Evolutionary conservation across 2,797 vertebrate genomes (phyloP).

Genomic region (Pogonophryne albipinna): DNA sequence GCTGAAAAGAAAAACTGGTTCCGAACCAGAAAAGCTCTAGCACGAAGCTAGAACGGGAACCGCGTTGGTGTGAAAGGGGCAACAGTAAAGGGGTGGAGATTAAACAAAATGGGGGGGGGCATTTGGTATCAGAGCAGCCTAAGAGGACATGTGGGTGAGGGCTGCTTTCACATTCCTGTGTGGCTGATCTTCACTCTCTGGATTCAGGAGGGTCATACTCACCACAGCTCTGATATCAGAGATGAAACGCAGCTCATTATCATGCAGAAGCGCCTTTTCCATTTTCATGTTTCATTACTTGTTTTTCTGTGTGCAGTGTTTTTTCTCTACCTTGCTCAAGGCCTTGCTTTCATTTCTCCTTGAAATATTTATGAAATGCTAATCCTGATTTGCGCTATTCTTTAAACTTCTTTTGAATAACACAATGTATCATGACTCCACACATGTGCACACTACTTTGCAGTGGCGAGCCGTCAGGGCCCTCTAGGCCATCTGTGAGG

Average conservation of each 20-base stretch:
- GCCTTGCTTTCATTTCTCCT: constrained; percentile 32
- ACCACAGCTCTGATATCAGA: neutral
- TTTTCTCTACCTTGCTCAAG: constrained; percentile 14
- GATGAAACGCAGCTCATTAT: neutral
- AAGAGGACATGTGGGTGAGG: constrained; percentile 16
- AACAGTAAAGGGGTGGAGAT: too few species aligned
- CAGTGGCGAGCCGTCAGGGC: too few species aligned
- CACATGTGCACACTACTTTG: too few species aligned
- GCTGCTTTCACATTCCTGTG: constrained; percentile 46
- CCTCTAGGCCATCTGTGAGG: too few species aligned
- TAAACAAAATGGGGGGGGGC: too few species aligned
- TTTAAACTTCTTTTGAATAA: neutral
- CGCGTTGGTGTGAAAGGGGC: too few species aligned
- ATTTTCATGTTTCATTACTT: too few species aligned
- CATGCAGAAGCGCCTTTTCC: neutral
- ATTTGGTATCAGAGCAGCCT: too few species aligned
- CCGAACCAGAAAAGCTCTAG: too few species aligned
- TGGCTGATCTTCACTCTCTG: constrained; percentile 32
- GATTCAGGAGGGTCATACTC: neutral
- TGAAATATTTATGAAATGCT: constrained; percentile 48
- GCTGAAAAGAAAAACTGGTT: too few species aligned
- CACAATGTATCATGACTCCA: neutral
- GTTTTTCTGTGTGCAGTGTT: neutral
- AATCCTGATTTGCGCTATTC: constrained; percentile 15
- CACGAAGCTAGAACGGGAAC: too few species aligned